Percentiles rank a stretch among this genome's conserved stretches.
Conservation (phyloP, 2,113 vertebrate genomes). For the Lichenostomus cassidix region DNA sequence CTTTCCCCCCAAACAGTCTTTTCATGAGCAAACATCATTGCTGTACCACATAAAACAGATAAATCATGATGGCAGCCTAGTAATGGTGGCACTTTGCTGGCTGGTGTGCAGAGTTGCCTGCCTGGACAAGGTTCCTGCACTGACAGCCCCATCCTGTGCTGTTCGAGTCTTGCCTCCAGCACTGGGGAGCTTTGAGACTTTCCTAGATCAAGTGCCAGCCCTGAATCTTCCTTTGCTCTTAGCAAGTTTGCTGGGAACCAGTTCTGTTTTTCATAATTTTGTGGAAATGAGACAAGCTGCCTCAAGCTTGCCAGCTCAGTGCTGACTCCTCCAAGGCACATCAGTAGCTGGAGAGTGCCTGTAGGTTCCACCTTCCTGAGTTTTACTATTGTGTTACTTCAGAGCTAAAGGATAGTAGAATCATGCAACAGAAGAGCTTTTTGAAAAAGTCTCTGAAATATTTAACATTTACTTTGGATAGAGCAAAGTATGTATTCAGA, state of each 20-base stretch:
- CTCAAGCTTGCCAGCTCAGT: not conserved
- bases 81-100: accelerated
- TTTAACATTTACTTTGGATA: not conserved
- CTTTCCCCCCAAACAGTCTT: not conserved
- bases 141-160: not conserved
- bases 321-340: not conserved
- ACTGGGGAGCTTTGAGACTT: not conserved
- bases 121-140: accelerated
- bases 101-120: accelerated
- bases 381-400: not conserved
- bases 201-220: not conserved
- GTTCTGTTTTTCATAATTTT: not conserved
- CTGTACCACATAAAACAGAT: not conserved
- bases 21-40: not conserved
- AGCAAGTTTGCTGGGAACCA: not conserved
- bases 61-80: accelerated
- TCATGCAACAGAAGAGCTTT: not conserved
- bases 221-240: not conserved
- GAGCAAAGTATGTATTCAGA: not conserved
- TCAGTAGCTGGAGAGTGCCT: not conserved
- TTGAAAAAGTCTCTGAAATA: not conserved
- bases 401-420: not conserved
- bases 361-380: not conserved
- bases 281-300: not conserved
- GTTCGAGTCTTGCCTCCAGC: not conserved